Evolutionary conservation across 1,140 invertebrate species (phyloP).

Genomic region (Diachasmimorpha longicaudata): DNA sequence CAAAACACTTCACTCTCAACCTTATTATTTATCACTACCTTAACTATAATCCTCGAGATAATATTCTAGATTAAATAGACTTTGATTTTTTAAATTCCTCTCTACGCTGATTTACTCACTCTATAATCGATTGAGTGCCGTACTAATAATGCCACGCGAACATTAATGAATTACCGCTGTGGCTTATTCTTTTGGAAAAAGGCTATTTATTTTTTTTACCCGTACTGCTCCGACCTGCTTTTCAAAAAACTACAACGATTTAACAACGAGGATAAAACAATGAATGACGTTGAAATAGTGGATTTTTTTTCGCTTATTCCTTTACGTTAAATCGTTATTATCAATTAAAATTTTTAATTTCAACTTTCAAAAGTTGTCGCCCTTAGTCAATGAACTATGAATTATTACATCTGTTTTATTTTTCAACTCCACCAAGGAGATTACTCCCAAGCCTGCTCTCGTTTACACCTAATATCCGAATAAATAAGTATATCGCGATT

Average conservation of each 20-base stretch:
- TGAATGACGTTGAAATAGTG: not conserved
- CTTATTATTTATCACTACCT: slow-evolving; percentile 18
- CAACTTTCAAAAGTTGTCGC: not conserved
- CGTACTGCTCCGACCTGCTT: slow-evolving; percentile 59
- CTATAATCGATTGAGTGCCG: slow-evolving; percentile 29
- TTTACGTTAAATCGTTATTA: not conserved
- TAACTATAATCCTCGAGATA: not conserved
- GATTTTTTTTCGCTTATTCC: not conserved
- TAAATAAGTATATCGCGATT: not conserved
- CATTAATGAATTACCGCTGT: slow-evolving; percentile 46
- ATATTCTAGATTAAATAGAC: not conserved
- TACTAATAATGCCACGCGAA: slow-evolving; percentile 30
- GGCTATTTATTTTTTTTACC: slow-evolving; percentile 57
- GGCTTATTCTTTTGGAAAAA: slow-evolving; percentile 38
- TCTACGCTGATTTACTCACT: not conserved
- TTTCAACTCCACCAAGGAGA: slow-evolving; percentile 16
- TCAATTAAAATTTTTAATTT: not conserved
- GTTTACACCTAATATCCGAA: slow-evolving; percentile 12
- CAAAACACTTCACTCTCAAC: not conserved
- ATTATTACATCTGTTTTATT: slow-evolving; percentile 5
- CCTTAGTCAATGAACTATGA: not conserved
- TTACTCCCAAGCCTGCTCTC: slow-evolving; percentile 25
- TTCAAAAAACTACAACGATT: slow-evolving; percentile 20
- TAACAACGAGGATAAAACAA: slow-evolving; percentile 7
- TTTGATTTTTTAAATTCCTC: slow-evolving; percentile 15